Base-by-base conservation (phyloP, 2,888 invertebrate genomes). In the Microdon myrmicae region DNA sequence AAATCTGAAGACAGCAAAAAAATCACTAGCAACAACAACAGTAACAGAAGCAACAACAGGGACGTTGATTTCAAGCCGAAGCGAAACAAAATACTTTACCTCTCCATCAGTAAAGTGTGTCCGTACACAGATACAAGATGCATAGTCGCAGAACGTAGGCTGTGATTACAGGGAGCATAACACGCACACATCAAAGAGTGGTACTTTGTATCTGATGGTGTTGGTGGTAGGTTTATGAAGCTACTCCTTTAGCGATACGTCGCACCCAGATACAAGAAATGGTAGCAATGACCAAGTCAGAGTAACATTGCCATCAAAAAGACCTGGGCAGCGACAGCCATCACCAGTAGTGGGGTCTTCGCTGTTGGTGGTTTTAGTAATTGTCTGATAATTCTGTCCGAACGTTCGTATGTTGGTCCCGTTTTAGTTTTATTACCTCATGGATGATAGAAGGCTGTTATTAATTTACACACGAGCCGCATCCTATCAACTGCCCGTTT, bases 221-320 rank as follows among this genome's bases (percentile, higher is more conserved):
- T 17, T 20, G 37, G 14, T 47, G 58, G 58, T 51, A 47, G 35
- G 35, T 54, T 29, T 19, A 48, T 35, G 48, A 48, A 41, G 22
- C 10, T 55, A 35, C 47, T 59, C 35, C 29, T 38, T 28, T 4
- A 32, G 31, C 48, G 35, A 25, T 45, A 23, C 43, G 55, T 47
- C 58, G 58, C 43, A 43, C 58, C 51, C 64, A 64, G 51, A 53
- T 64, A 64, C 64, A 64, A 64, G 58, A 58, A 64, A 58, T 64
- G 51, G 64, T 58, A 64, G 64, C 51, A 58, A 32, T 55, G 22
- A 37, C 38, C 5, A 48, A 22, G 32, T 38, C 31, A 55, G 44
- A 37, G 35, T 44, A 61, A 44, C 45, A 41, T 38, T 19, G 10
- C 2, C 17, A 25, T 6, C 25, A 43, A 22, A 28, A 55, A 7